Percentiles rank a stretch among this genome's conserved stretches.
These are phyloP conservation scores for Scaeva pyrastri DNA, from an alignment of 2,888 invertebrate species.

Conservation along the genomic window DNA sequence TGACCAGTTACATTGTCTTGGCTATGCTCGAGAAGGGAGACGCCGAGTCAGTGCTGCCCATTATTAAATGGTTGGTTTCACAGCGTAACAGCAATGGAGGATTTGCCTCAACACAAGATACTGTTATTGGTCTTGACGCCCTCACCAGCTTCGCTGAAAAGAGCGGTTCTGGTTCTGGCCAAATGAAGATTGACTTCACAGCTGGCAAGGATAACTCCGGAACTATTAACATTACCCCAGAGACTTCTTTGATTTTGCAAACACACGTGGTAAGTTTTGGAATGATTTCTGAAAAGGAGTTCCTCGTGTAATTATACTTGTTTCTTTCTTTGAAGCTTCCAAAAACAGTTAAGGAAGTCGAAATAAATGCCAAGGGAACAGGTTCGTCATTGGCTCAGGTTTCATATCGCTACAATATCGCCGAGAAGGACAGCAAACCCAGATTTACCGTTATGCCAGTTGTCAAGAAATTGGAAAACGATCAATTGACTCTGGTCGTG, in stretches of 20 bases:
- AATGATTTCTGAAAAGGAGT: not conserved
- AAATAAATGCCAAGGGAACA: conserved; percentile 90
- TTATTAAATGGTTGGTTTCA: conserved; percentile 89
- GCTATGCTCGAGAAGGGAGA: conserved; percentile 85
- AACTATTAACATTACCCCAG: conserved; percentile 86
- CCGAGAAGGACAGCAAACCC: conserved; percentile 94
- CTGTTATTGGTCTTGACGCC: conserved; percentile 90
- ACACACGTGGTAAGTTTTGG: conserved; percentile 87
- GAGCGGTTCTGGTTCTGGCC: conserved; percentile 83
- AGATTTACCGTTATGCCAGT: conserved; percentile 94
- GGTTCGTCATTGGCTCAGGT: conserved; percentile 92
- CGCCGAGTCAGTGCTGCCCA: conserved; percentile 83
- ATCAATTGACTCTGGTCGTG: conserved; percentile 91
- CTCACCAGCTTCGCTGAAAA: conserved; percentile 87
- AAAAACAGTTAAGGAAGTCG: conserved; percentile 86
- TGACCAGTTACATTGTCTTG: conserved; percentile 94
- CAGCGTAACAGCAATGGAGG: conserved; percentile 89
- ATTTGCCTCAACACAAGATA: conserved; percentile 91
- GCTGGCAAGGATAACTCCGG: conserved; percentile 77
- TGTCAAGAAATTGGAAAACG: conserved; percentile 91
- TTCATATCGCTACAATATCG: conserved; percentile 92
- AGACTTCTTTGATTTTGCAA: conserved; percentile 93
- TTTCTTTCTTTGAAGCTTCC: conserved; percentile 77
- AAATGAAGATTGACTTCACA: conserved; percentile 79
- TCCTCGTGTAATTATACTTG: not conserved